phyloP scores from a whole-genome alignment of 37 sponge, comb jelly and placozoan species.

The Chondrilla cf. caribensis region DNA sequence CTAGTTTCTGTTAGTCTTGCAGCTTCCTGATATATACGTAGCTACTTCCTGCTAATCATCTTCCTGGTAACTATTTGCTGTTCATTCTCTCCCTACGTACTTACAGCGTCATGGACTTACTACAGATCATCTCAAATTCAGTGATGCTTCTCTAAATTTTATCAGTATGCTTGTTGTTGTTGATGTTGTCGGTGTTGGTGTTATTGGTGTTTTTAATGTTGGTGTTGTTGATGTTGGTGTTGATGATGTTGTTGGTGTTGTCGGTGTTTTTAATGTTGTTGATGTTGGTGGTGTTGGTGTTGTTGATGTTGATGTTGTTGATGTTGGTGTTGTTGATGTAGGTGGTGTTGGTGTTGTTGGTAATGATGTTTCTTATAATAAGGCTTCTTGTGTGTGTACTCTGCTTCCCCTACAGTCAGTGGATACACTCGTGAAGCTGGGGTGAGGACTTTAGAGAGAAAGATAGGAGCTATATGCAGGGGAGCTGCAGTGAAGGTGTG shows the following conservation, averaged over 20 bases:
- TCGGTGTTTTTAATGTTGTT: not conserved
- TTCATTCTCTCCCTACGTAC: not conserved
- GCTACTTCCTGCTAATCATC: not conserved
- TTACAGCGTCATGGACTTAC: constrained; percentile 38
- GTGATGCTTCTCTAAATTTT: constrained; percentile 5
- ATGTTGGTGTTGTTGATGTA: not conserved
- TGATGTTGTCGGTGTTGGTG: not conserved
- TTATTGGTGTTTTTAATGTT: not conserved
- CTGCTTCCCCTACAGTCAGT: constrained; percentile 32
- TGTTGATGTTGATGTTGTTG: not conserved
- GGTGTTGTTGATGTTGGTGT: not conserved
- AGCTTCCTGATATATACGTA: too few species aligned
- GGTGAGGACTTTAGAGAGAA: constrained; percentile 79
- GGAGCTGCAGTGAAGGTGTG: constrained; percentile 80
- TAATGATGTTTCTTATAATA: not conserved
- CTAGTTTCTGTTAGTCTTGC: too few species aligned
- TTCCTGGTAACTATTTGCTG: not conserved
- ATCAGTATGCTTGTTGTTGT: constrained; percentile 34
- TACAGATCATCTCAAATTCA: constrained; percentile 36
- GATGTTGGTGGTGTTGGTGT: not conserved
- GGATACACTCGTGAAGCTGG: constrained; percentile 89
- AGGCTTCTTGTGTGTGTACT: constrained; percentile 6
- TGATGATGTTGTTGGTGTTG: too few species aligned
- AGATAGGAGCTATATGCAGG: constrained; percentile 74
- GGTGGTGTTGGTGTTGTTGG: too few species aligned